Conservation (phyloP, 2,797 vertebrate species). For the Alosa sapidissima region DNA sequence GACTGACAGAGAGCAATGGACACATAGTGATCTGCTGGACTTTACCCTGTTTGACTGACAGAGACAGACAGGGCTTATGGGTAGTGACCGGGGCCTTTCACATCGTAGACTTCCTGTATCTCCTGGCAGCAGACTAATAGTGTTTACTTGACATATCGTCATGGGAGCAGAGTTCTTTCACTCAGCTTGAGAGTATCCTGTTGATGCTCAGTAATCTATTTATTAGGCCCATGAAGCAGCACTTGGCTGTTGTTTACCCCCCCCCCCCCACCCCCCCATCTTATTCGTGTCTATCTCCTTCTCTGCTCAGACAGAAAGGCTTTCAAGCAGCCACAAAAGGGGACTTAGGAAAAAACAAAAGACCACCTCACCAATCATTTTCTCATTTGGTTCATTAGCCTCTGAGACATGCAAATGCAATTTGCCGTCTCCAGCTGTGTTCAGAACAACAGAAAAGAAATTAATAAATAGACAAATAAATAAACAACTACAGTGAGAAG, state of each 20-base stretch:
- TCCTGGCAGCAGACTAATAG: background rate
- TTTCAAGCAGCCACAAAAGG: background rate
- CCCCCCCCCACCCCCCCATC: background rate
- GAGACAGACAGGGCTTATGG: too few relatives aligned
- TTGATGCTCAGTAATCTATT: constrained; percentile 21
- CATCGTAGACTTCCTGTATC: background rate
- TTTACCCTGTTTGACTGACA: background rate
- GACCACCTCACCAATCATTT: background rate
- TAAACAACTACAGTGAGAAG: background rate
- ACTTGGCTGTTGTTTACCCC: background rate
- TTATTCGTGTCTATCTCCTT: background rate
- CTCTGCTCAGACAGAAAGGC: background rate
- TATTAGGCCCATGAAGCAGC: constrained; percentile 17
- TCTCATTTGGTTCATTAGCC: constrained; percentile 22
- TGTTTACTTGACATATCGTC: constrained; percentile 32
- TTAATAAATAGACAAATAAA: background rate
- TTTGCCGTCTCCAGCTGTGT: background rate
- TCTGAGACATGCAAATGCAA: constrained; percentile 14
- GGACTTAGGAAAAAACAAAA: constrained; percentile 5
- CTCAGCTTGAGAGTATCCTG: background rate
- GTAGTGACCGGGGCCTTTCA: too few relatives aligned
- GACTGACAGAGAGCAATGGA: background rate
- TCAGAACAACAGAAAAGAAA: constrained; percentile 4
- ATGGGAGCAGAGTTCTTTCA: constrained; percentile 30
- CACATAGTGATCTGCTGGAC: background rate